Evolutionary conservation across 2,113 vertebrate genomes (phyloP).

Genomic region (Acrocephalus arundinaceus): DNA sequence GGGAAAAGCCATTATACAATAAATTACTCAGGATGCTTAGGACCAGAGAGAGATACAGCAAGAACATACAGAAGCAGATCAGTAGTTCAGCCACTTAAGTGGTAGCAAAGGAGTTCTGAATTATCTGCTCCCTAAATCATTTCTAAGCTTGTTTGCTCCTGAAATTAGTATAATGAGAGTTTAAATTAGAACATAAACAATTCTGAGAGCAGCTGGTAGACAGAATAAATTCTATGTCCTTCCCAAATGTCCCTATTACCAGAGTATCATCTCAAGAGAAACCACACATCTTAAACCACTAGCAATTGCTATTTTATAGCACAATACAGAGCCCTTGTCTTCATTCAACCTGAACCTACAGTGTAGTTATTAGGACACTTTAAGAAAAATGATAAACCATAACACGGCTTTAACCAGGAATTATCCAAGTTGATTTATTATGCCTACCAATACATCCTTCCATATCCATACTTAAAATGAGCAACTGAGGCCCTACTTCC

Average conservation of each 20-base stretch:
- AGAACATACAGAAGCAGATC: not conserved
- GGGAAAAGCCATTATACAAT: not conserved
- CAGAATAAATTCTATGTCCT: not conserved
- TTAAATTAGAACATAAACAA: not conserved
- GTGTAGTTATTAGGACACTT: not conserved
- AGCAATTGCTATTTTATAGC: not conserved
- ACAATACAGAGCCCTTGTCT: not conserved
- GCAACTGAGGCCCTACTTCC: rapidly evolving
- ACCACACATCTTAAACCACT: not conserved
- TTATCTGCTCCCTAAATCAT: not conserved
- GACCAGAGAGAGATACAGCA: not conserved
- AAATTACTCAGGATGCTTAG: not conserved
- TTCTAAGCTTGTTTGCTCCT: not conserved
- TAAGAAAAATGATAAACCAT: not conserved
- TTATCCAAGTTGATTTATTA: not conserved
- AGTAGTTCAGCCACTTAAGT: not conserved
- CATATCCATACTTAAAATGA: not conserved
- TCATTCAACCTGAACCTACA: not conserved
- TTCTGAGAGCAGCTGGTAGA: not conserved
- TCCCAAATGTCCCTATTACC: not conserved
- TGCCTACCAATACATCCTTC: not conserved
- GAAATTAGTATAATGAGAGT: not conserved
- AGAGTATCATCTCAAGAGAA: not conserved
- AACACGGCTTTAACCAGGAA: not conserved
- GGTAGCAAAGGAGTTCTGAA: not conserved